Evolutionary conservation across 2,888 invertebrate genomes (phyloP).

Genomic region (Lycophotia porphyrea): DNA sequence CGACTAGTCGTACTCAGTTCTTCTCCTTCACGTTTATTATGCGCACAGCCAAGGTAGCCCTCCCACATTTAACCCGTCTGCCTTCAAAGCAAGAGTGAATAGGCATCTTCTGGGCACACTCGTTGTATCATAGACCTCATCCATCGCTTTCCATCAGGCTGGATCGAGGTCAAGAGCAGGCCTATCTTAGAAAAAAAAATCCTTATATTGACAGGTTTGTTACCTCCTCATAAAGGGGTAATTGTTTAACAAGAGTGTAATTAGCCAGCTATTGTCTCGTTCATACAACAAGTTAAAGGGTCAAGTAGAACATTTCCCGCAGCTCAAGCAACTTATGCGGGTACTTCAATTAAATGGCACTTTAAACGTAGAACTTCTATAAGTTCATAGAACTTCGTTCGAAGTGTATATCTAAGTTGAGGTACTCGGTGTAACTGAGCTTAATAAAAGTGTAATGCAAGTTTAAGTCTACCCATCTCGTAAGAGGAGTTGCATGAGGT

Average conservation of each 20-base stretch:
- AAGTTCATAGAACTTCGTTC: constrained; percentile 51
- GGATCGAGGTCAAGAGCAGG: no score
- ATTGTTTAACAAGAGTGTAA: constrained; percentile 55
- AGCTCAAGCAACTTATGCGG: constrained; percentile 62
- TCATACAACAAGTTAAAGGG: constrained; percentile 53
- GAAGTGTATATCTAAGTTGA: constrained; percentile 37
- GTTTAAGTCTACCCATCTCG: constrained; percentile 38
- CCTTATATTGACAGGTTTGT: constrained; percentile 18
- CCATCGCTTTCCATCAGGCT: no score
- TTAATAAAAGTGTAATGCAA: constrained; percentile 52
- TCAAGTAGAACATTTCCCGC: constrained; percentile 53
- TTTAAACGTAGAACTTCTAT: constrained; percentile 61
- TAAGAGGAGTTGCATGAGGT: not conserved
- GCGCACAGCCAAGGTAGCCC: no score
- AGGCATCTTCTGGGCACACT: no score
- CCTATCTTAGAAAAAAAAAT: no score
- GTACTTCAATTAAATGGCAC: constrained; percentile 63
- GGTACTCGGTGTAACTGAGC: constrained; percentile 21
- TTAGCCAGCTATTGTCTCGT: constrained; percentile 54
- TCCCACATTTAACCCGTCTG: no score
- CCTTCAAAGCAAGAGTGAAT: no score
- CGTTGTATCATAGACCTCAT: no score
- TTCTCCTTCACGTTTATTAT: no score
- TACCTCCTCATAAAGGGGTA: constrained; percentile 32
- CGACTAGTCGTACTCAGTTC: no score